A percentile compares a stretch with the other conserved stretches of the same genome.
These are phyloP conservation scores for Egretta garzetta DNA, from an alignment of 2,113 vertebrate genomes.

Conservation along the genomic window DNA sequence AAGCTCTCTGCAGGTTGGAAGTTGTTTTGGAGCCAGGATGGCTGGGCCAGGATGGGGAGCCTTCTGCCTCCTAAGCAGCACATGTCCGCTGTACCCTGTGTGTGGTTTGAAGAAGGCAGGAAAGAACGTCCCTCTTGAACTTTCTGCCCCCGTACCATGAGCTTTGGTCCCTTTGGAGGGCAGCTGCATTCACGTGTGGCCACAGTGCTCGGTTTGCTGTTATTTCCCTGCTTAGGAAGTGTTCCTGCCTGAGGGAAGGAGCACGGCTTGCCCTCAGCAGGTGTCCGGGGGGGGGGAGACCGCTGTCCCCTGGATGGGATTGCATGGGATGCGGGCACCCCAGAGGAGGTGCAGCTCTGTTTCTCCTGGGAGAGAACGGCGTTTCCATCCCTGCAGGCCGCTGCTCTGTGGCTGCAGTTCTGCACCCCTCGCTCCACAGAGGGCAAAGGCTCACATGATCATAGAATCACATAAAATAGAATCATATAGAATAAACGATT, in stretches of 20 bases:
- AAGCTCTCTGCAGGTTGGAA: not conserved
- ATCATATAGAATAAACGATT: no score
- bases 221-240: not conserved
- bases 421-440: no score
- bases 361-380: not conserved
- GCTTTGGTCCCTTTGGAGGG: not conserved
- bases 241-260: not conserved
- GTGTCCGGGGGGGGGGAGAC: not conserved
- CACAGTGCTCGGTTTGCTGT: fast-evolving
- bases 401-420: not conserved
- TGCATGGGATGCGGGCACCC: fast-evolving
- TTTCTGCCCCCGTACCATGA: not conserved
- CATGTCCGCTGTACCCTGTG: fast-evolving
- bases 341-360: not conserved
- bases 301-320: not conserved
- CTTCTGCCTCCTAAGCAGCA: not conserved
- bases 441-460: fast-evolving
- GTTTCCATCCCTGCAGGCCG: fast-evolving
- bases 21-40: not conserved
- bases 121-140: not conserved
- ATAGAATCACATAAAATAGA: no score
- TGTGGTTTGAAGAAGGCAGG: not conserved
- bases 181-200: not conserved
- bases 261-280: not conserved
- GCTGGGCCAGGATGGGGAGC: not conserved